A percentile compares a stretch with the other conserved stretches of the same genome.
Evolutionary conservation across 2,797 vertebrate species (phyloP).

Genomic region (Furcifer pardalis): DNA sequence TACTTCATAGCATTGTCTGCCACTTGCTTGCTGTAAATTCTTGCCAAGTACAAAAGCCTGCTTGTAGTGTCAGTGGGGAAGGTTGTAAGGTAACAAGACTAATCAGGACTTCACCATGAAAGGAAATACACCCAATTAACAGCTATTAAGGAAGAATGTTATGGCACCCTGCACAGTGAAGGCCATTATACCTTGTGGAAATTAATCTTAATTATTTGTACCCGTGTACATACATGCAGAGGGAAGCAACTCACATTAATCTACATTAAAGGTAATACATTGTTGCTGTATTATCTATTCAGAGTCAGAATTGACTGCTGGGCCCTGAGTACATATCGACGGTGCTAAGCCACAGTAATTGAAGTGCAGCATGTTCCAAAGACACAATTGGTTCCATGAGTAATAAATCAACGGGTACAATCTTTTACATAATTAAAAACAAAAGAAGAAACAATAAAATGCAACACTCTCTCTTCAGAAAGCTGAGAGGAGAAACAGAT

Average conservation of each 20-base stretch:
- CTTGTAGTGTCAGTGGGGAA: conserved; percentile 19
- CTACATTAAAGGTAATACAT: conserved; percentile 87
- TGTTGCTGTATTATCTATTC: conserved; percentile 76
- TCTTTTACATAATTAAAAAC: conserved; percentile 65
- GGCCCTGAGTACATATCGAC: conserved; percentile 69
- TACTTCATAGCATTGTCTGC: conserved; percentile 52
- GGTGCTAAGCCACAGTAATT: conserved; percentile 70
- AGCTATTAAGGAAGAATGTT: conserved; percentile 78
- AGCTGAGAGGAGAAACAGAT: conserved; percentile 32
- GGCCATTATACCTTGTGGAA: conserved; percentile 80
- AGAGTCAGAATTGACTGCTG: conserved; percentile 82
- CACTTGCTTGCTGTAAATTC: conserved; percentile 64
- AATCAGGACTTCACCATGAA: conserved; percentile 82
- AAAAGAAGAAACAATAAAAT: conserved; percentile 58
- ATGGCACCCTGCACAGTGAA: conserved; percentile 83
- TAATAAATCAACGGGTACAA: conserved; percentile 65
- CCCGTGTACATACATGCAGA: conserved; percentile 81
- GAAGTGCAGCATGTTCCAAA: conserved; percentile 65
- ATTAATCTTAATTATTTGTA: conserved; percentile 91
- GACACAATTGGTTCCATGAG: conserved; percentile 69
- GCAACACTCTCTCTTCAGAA: conserved; percentile 66
- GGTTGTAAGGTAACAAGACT: conserved; percentile 75
- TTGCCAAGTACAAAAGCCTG: conserved; percentile 62
- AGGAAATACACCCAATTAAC: conserved; percentile 82
- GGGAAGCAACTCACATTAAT: conserved; percentile 89